A percentile compares a stretch with the other conserved stretches of the same genome.
Conservation (phyloP, 2,113 vertebrate genomes). For the Daubentonia madagascariensis region DNA sequence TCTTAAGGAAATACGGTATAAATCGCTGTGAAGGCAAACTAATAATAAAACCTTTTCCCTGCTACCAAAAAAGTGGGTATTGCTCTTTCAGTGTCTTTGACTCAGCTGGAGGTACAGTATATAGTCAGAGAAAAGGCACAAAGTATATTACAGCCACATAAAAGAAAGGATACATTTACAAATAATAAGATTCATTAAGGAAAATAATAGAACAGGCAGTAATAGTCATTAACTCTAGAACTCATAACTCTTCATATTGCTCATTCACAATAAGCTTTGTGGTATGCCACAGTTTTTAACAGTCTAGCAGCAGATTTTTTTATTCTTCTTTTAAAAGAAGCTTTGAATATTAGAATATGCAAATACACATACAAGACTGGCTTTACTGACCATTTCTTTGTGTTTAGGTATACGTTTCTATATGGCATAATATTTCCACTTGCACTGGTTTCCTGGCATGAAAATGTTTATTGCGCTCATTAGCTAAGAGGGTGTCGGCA, state of each 20-base stretch:
- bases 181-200: slow-evolving; percentile 72
- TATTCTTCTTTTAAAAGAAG: slow-evolving; percentile 63
- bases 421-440: slow-evolving; percentile 94
- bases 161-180: slow-evolving; percentile 69
- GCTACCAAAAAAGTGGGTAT: slow-evolving; percentile 14
- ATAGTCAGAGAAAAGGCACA: slow-evolving; percentile 30
- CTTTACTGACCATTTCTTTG: slow-evolving; percentile 85
- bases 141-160: slow-evolving; percentile 49
- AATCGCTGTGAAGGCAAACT: slow-evolving; percentile 46
- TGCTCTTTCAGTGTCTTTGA: slow-evolving; percentile 28
- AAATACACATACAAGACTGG: slow-evolving; percentile 75
- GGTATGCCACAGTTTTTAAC: slow-evolving; percentile 56
- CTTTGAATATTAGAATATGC: slow-evolving; percentile 74
- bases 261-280: slow-evolving; percentile 66
- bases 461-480: slow-evolving; percentile 99
- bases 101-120: slow-evolving; percentile 52
- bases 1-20: slow-evolving; percentile 48
- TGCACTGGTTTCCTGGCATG: slow-evolving; percentile 93
- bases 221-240: slow-evolving; percentile 73
- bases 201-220: slow-evolving; percentile 78
- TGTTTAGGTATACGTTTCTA: slow-evolving; percentile 91
- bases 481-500: slow-evolving; percentile 96
- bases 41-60: slow-evolving; percentile 55
- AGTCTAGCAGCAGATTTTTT: slow-evolving; percentile 51
- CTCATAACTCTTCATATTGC: slow-evolving; percentile 70